A percentile compares a stretch with the other conserved stretches of the same genome.
Evolutionary conservation across 2,113 vertebrate genomes (phyloP).

Genomic region (Stictonetta naevosa): DNA sequence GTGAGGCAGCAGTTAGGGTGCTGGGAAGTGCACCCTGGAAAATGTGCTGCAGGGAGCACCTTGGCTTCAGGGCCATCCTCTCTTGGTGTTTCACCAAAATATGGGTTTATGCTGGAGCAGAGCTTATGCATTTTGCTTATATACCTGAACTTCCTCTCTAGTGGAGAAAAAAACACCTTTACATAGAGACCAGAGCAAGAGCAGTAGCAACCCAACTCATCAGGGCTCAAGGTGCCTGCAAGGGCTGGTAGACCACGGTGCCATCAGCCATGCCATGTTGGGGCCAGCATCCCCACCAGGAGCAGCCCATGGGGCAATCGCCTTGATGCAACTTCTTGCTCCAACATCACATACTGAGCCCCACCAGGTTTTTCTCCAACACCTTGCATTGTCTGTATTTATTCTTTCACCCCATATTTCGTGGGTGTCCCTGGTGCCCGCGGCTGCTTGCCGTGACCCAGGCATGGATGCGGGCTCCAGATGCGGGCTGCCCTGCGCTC

Average conservation of each 20-base stretch:
- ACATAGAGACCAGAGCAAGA: neutral
- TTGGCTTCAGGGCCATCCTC: too few relatives aligned
- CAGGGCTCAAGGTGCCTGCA: neutral
- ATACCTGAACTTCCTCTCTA: neutral
- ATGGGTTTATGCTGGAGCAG: neutral
- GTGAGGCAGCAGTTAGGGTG: rapidly evolving
- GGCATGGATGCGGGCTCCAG: neutral
- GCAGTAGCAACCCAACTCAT: neutral
- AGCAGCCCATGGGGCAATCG: rapidly evolving
- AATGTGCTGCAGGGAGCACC: neutral
- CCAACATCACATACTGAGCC: neutral
- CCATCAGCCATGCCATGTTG: neutral
- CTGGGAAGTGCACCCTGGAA: neutral
- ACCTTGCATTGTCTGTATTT: neutral
- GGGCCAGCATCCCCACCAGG: neutral
- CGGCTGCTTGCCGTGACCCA: too few relatives aligned
- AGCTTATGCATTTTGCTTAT: neutral
- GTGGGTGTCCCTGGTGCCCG: neutral
- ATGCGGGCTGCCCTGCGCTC: neutral
- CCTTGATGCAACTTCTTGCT: neutral
- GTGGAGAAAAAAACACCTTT: neutral
- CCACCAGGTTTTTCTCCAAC: neutral
- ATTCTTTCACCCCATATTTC: neutral
- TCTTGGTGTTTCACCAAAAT: neutral
- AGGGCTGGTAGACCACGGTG: neutral